These are phyloP conservation scores for Thymelicus sylvestris DNA, from an alignment of 2,888 invertebrate species.

Conservation along the genomic window DNA sequence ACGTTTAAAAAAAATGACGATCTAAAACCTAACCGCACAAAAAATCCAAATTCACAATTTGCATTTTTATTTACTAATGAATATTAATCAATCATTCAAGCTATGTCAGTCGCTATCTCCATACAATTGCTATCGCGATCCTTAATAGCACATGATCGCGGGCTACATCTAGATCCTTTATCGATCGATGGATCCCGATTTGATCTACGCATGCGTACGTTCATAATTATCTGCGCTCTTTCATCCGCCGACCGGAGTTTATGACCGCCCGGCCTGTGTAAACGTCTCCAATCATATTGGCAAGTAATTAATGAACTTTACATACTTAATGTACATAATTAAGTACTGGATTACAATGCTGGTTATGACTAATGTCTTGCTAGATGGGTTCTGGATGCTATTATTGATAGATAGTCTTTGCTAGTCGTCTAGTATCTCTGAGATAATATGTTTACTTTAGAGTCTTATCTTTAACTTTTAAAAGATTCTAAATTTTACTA, in stretches of 20 bases:
- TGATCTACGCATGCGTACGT: slow-evolving; percentile 81
- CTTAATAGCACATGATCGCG: slow-evolving; percentile 61
- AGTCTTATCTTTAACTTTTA: neutral
- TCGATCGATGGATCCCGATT: slow-evolving; percentile 79
- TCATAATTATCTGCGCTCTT: slow-evolving; percentile 81
- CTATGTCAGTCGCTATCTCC: slow-evolving; percentile 35
- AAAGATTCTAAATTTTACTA: neutral
- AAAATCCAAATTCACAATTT: neutral
- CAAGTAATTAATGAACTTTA: slow-evolving; percentile 75
- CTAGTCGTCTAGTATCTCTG: neutral
- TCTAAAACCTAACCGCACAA: no score
- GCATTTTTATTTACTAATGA: neutral
- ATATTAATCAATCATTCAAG: slow-evolving; percentile 32
- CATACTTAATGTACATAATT: slow-evolving; percentile 70
- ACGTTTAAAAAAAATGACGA: no score
- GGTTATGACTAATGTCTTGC: slow-evolving; percentile 29
- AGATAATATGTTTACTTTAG: neutral
- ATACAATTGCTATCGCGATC: slow-evolving; percentile 43
- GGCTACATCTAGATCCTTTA: slow-evolving; percentile 75
- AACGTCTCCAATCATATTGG: slow-evolving; percentile 78
- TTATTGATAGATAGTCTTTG: neutral
- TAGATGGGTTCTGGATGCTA: neutral
- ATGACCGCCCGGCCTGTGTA: slow-evolving; percentile 73
- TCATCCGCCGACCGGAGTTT: slow-evolving; percentile 79
- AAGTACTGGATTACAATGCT: slow-evolving; percentile 50